These are phyloP conservation scores for Empis stercorea DNA, from an alignment of 2,888 invertebrate species.

Conservation along the genomic window DNA sequence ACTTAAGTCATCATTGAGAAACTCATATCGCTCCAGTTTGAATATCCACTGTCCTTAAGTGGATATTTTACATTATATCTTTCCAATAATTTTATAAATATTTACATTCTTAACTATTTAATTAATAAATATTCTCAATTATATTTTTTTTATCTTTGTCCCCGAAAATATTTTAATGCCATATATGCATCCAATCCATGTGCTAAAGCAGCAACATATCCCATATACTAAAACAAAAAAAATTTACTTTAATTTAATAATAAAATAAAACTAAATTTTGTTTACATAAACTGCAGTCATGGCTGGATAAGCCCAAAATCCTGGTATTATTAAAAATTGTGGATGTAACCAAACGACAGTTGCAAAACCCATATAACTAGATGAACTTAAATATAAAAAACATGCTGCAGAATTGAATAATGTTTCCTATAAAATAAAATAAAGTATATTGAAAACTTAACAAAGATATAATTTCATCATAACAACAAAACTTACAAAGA, in stretches of 20 bases:
- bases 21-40: no score
- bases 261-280: constrained; percentile 17
- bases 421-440: constrained; percentile 49
- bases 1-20: no score
- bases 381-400: constrained; percentile 63
- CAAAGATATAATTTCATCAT: not conserved
- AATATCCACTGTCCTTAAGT: no score
- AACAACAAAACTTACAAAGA: constrained; percentile 81
- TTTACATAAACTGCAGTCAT: constrained; percentile 80
- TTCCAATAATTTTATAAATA: no score
- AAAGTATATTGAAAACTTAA: not conserved
- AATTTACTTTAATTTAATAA: not conserved
- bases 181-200: constrained; percentile 70
- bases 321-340: constrained; percentile 53
- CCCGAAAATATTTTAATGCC: constrained; percentile 55
- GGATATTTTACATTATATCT: no score
- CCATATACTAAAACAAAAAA: constrained; percentile 55
- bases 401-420: constrained; percentile 66
- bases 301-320: constrained; percentile 77
- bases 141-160: constrained; percentile 38
- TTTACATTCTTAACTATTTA: no score
- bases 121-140: no score
- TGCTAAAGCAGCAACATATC: constrained; percentile 58
- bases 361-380: constrained; percentile 66
- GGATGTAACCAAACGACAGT: constrained; percentile 67